A percentile compares a stretch with the other conserved stretches of the same genome.
These are phyloP conservation scores for Apocheima hispidaria DNA, from an alignment of 2,888 invertebrate species.

Conservation along the genomic window DNA sequence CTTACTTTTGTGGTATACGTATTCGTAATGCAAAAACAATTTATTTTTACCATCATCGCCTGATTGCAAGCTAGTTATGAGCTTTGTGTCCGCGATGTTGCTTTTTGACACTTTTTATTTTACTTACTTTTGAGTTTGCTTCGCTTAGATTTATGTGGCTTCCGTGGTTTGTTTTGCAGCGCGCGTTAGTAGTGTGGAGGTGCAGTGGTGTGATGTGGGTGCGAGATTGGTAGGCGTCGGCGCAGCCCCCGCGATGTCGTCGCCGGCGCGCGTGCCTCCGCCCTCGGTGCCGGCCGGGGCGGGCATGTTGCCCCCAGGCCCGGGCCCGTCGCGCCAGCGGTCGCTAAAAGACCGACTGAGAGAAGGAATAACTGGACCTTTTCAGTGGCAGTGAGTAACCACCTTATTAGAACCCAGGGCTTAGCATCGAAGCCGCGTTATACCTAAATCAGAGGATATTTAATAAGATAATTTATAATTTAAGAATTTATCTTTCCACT, in stretches of 20 bases:
- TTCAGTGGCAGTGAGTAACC: constrained; percentile 92
- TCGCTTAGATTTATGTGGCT: constrained; percentile 83
- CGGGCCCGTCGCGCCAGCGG: constrained; percentile 89
- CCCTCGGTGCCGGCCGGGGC: constrained; percentile 72
- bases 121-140: constrained; percentile 60
- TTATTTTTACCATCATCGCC: constrained; percentile 10
- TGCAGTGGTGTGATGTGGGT: constrained; percentile 70
- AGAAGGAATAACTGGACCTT: constrained; percentile 92
- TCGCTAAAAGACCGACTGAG: constrained; percentile 92
- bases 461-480: too few species aligned
- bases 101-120: constrained; percentile 50
- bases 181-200: constrained; percentile 74
- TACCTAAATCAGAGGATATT: not conserved
- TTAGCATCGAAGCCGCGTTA: constrained; percentile 30
- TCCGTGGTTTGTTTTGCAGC: constrained; percentile 82
- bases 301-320: constrained; percentile 78
- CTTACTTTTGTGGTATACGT: too few species aligned
- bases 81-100: constrained; percentile 39
- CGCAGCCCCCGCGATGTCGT: constrained; percentile 68
- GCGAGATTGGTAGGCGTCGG: constrained; percentile 58
- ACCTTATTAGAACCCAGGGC: constrained; percentile 32
- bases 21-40: constrained; percentile 4
- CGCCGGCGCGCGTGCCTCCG: constrained; percentile 74
- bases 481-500: too few species aligned
- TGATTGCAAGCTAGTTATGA: constrained; percentile 15